phyloP scores from a whole-genome alignment of 2,888 invertebrate species.

The Ophioninae sp. region DNA sequence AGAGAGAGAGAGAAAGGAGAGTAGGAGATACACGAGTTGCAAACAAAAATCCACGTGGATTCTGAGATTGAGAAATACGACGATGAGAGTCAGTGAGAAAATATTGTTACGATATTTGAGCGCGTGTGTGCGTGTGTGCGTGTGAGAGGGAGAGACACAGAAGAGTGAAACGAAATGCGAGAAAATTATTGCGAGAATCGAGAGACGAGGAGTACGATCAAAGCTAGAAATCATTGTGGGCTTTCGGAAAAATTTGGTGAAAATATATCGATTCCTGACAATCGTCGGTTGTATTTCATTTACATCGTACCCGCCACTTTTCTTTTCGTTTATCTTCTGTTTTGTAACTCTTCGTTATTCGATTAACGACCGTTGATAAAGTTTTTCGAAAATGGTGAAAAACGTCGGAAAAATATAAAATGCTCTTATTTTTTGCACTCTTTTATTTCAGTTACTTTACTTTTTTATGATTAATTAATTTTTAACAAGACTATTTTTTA shows the following conservation, averaged over 20 bases:
- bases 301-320: not conserved
- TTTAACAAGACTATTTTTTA: too few relatives aligned
- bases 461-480: too few relatives aligned
- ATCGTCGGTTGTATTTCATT: conserved; percentile 26
- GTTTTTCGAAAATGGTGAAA: not conserved
- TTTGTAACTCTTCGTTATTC: not conserved
- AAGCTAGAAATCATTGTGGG: conserved; percentile 68
- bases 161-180: conserved; percentile 38
- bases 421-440: too few relatives aligned
- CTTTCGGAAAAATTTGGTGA: conserved; percentile 67
- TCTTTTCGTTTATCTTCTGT: not conserved
- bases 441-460: too few relatives aligned
- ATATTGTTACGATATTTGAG: conserved; percentile 54
- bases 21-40: conserved; percentile 25
- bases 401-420: not conserved
- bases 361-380: not conserved
- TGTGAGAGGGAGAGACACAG: conserved; percentile 23
- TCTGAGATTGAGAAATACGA: conserved; percentile 40
- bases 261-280: conserved; percentile 70
- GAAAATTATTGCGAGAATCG: conserved; percentile 35
- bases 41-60: conserved; percentile 1
- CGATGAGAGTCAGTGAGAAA: conserved; percentile 55
- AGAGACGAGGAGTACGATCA: conserved; percentile 49
- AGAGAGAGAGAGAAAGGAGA: too few relatives aligned
- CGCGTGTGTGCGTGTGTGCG: conserved; percentile 41